These are phyloP conservation scores for Ellobius talpinus DNA, from an alignment of 2,113 vertebrate species.

Conservation along the genomic window DNA sequence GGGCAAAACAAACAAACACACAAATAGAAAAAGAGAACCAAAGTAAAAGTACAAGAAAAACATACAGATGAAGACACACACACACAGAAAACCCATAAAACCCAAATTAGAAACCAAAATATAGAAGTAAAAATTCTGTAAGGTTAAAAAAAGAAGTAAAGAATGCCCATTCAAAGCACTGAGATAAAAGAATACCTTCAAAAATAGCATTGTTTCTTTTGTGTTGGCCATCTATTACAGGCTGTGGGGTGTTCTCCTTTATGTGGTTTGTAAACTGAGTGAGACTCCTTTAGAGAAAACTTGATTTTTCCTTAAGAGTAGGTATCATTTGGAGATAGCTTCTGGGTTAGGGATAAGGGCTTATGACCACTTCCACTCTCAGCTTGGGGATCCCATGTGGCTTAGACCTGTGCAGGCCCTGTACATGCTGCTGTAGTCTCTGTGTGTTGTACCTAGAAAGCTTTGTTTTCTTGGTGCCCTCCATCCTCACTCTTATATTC, in stretches of 20 bases:
- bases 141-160: not conserved
- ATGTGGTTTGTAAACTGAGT: not conserved
- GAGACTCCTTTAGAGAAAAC: not conserved
- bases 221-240: not conserved
- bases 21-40: not conserved
- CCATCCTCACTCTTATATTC: not conserved
- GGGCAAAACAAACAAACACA: not conserved
- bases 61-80: not conserved
- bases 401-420: not conserved
- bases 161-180: not conserved
- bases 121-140: not conserved
- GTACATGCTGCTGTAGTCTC: not conserved
- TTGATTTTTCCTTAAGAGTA: not conserved
- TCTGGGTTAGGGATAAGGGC: not conserved
- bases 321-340: not conserved
- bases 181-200: not conserved
- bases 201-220: not conserved
- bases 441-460: not conserved
- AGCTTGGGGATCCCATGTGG: not conserved
- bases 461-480: not conserved
- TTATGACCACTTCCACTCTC: not conserved
- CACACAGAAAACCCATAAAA: not conserved
- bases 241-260: not conserved
- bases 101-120: not conserved
- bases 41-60: not conserved